Percentiles rank a stretch among this genome's conserved stretches.
Conservation (phyloP, 1,140 invertebrate species). For the Drosophila sproati region DNA sequence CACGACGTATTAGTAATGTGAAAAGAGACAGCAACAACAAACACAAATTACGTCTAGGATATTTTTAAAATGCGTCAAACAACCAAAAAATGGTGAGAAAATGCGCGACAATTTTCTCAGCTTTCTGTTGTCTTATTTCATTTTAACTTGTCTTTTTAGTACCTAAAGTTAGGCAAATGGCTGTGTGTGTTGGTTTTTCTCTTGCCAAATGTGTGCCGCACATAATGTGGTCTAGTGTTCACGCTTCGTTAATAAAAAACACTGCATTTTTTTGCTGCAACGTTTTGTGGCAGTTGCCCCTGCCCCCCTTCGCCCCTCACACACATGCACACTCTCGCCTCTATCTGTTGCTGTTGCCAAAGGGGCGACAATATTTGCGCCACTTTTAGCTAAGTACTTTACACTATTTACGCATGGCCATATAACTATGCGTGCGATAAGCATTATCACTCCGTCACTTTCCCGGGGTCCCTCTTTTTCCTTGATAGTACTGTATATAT, state of each 20-base stretch:
- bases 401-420: conserved; percentile 67
- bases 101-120: conserved; percentile 65
- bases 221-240: conserved; percentile 82
- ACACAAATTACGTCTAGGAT: conserved; percentile 72
- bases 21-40: conserved; percentile 42
- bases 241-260: conserved; percentile 75
- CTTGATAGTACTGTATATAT: conserved; percentile 25
- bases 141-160: conserved; percentile 40
- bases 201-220: conserved; percentile 73
- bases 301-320: not conserved
- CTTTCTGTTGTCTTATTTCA: conserved; percentile 34
- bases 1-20: conserved; percentile 77
- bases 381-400: conserved; percentile 54
- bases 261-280: conserved; percentile 49
- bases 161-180: conserved; percentile 57
- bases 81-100: conserved; percentile 48
- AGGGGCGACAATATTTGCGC: conserved; percentile 51
- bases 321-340: not conserved
- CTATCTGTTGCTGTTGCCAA: conserved; percentile 14
- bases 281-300: conserved; percentile 20
- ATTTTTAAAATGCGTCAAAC: conserved; percentile 79
- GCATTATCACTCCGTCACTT: conserved; percentile 54
- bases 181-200: conserved; percentile 35
- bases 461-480: not conserved
- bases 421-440: conserved; percentile 67